A percentile compares a stretch with the other conserved stretches of the same genome.
These are phyloP conservation scores for Eonycteris spelaea DNA, from an alignment of 2,113 vertebrate genomes.

Conservation along the genomic window DNA sequence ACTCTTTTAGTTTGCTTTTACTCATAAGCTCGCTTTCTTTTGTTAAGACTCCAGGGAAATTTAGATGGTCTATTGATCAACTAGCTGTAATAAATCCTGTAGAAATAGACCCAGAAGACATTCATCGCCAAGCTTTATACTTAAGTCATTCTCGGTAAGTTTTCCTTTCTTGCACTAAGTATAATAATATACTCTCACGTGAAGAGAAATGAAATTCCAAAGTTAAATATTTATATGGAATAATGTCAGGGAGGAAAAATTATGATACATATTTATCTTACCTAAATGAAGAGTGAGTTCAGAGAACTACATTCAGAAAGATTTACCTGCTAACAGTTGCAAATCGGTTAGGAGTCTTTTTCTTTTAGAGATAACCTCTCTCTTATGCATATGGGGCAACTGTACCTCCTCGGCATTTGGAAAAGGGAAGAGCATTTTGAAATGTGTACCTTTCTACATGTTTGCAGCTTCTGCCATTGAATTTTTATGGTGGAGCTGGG, in stretches of 20 bases:
- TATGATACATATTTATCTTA: background rate
- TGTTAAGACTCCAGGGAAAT: constrained; percentile 92
- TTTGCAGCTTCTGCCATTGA: background rate
- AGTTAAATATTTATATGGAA: constrained; percentile 12
- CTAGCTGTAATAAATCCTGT: constrained; percentile 94
- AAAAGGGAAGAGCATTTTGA: background rate
- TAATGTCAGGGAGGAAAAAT: background rate
- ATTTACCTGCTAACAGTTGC: background rate
- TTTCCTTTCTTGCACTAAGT: constrained; percentile 28
- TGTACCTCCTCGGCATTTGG: background rate
- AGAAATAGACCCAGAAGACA: constrained; percentile 95
- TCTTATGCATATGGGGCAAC: background rate
- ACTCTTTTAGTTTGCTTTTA: constrained; percentile 36
- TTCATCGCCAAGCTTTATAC: constrained; percentile 92
- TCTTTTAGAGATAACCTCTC: background rate
- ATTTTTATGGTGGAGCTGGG: background rate
- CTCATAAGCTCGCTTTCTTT: constrained; percentile 48
- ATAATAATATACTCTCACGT: background rate
- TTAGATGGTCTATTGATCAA: constrained; percentile 97
- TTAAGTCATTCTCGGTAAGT: constrained; percentile 92
- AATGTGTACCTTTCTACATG: background rate
- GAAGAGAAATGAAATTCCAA: background rate
- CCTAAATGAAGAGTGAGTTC: background rate
- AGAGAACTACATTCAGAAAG: background rate
- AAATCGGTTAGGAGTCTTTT: background rate